Conservation (phyloP, 2,113 vertebrate species). For the Parus major region DNA sequence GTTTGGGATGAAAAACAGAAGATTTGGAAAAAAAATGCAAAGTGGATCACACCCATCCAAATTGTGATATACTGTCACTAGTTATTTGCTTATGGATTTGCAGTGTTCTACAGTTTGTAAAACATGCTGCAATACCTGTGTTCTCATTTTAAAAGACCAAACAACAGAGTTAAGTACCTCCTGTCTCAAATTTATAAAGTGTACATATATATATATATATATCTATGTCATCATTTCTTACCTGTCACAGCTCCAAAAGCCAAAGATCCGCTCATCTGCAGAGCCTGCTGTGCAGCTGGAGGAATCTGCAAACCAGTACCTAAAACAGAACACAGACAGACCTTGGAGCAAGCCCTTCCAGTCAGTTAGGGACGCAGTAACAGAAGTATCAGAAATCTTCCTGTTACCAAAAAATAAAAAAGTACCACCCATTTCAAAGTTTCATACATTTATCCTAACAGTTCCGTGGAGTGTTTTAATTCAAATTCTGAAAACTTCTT, state of each 20-base stretch:
- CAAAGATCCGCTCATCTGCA: slow-evolving; percentile 96
- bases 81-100: background rate
- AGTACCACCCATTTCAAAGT: background rate
- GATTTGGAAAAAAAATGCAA: background rate
- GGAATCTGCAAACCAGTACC: slow-evolving; percentile 95
- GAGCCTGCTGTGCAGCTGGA: slow-evolving; percentile 94
- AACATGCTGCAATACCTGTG: background rate
- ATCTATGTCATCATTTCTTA: slow-evolving; percentile 40
- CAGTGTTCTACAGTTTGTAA: background rate
- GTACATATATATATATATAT: background rate
- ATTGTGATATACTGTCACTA: background rate
- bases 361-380: background rate
- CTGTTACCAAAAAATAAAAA: background rate
- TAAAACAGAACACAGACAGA: background rate
- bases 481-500: background rate
- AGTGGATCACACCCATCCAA: background rate
- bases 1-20: background rate
- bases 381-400: background rate
- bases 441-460: background rate
- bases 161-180: background rate
- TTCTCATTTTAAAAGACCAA: background rate
- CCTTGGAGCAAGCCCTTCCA: background rate
- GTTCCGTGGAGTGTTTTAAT: background rate
- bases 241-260: slow-evolving; percentile 96
- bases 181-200: background rate